Evolutionary conservation across 2,797 vertebrate species (phyloP).

Genomic region (Pelochelys cantorii): DNA sequence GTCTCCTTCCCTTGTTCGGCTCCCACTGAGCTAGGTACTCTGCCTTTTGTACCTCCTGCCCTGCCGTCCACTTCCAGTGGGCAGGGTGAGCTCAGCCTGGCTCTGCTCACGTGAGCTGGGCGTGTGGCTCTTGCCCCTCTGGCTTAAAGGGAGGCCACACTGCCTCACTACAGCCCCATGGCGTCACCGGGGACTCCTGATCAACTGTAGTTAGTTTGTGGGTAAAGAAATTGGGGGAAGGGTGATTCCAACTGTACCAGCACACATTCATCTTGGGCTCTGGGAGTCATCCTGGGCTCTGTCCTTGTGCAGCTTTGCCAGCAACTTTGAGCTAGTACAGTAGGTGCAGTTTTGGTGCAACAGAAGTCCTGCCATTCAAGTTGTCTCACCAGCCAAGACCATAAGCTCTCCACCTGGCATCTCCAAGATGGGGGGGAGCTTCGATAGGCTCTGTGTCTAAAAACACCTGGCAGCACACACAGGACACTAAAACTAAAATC

Average conservation of each 20-base stretch:
- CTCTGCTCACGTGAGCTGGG: too few relatives aligned
- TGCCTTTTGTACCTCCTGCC: too few relatives aligned
- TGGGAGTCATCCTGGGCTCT: rapidly evolving
- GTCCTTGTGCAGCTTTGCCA: not conserved
- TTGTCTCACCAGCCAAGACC: rapidly evolving
- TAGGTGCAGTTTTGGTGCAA: rapidly evolving
- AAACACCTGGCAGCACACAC: not conserved
- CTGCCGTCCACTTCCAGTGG: too few relatives aligned
- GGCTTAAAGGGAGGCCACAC: too few relatives aligned
- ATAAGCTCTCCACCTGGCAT: not conserved
- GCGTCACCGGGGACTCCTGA: not conserved
- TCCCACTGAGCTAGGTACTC: too few relatives aligned
- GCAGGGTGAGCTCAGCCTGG: too few relatives aligned
- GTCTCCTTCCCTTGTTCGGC: too few relatives aligned
- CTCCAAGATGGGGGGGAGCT: not conserved
- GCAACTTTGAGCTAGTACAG: not conserved
- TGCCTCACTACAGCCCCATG: not conserved
- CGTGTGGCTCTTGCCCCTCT: too few relatives aligned
- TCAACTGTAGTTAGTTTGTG: rapidly evolving
- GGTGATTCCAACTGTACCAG: too few relatives aligned
- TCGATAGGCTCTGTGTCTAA: not conserved
- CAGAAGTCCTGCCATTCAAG: not conserved
- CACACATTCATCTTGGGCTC: rapidly evolving
- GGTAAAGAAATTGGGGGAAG: not conserved
- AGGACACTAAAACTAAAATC: not conserved